Evolutionary conservation across 2,888 invertebrate genomes (phyloP), one percentile per base, ranked within the genome.

Genomic region (Drosophila incognita): DNA sequence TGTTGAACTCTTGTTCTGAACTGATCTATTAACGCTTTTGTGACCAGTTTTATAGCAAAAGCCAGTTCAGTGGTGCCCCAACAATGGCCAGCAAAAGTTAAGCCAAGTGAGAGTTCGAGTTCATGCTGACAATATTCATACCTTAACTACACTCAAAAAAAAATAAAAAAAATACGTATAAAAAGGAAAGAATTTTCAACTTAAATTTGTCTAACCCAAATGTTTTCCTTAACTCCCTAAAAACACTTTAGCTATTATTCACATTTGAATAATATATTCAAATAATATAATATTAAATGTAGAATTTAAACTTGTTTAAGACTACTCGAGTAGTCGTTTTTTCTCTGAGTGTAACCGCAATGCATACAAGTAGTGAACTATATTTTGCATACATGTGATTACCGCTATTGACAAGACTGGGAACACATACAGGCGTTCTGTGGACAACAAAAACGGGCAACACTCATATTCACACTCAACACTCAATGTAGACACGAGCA

Each of bases 1-100:
- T 60, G 49, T 79, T 88, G 90, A 91, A 87, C 89, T 86, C 82
- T 82, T 83, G 83, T 90, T 86, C 90, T 89, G 82, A 82, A 91
- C 89, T 91, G 91, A 91, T 87, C 72, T 81, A 64, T 66, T 66
- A 59, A 58, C 62, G 48, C 36, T 61, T 64, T 67, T 57, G 81
- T 67, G 49, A 51, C 65, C 79, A 79, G 81, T 83, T 90, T 76
- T 89, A 75, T 75, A 65, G 62, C 61, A 54, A 53, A 46, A 68
- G 63, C 54, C 73, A 51, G 62, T 51, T 18, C 15, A 46, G 15
- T 24, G 24, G 7, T 46, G 24, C 24, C 46, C 40, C 48, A 67
- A 59, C 57, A 69, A 60, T 72, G 76, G 79, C 65, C 59, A 79
- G 70, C 76, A 68, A 82, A 74, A 79, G 85, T 85, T 86, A 81